These are phyloP conservation scores for Corythornis madagascariensis DNA, from an alignment of 2,113 vertebrate genomes.

Conservation along the genomic window DNA sequence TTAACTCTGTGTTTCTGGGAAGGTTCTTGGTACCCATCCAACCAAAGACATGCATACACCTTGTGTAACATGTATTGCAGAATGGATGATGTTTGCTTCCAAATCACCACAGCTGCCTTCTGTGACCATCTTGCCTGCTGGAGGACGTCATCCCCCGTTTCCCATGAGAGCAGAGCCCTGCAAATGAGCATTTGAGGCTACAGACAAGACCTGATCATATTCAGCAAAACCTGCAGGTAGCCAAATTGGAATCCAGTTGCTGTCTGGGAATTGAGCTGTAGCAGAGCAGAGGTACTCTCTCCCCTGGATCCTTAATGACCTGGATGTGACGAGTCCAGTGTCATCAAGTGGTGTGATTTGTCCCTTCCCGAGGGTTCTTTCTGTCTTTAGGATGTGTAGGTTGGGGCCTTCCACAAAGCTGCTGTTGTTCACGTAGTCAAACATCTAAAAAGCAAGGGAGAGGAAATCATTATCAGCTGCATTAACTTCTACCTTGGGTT, in stretches of 20 bases:
- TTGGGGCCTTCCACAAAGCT: neutral
- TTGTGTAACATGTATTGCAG: neutral
- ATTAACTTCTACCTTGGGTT: neutral
- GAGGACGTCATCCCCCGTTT: accelerated
- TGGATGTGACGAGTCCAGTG: neutral
- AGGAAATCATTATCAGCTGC: neutral
- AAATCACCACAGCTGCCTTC: neutral
- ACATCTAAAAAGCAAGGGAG: neutral
- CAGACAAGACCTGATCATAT: accelerated
- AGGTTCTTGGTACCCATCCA: neutral
- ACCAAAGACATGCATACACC: neutral
- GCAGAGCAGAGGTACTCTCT: neutral
- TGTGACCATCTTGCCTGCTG: accelerated
- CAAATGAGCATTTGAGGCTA: accelerated
- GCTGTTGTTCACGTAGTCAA: neutral
- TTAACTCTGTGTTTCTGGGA: neutral
- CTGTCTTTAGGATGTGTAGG: neutral
- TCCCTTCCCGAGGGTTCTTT: neutral
- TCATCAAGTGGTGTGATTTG: neutral
- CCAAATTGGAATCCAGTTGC: neutral
- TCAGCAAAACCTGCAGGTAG: neutral
- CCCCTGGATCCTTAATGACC: neutral
- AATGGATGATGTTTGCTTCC: neutral
- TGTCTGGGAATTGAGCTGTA: neutral
- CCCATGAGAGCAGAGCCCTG: accelerated